phyloP scores from a whole-genome alignment of 1,140 invertebrate species.

The Druon quercuslanigerum region DNA sequence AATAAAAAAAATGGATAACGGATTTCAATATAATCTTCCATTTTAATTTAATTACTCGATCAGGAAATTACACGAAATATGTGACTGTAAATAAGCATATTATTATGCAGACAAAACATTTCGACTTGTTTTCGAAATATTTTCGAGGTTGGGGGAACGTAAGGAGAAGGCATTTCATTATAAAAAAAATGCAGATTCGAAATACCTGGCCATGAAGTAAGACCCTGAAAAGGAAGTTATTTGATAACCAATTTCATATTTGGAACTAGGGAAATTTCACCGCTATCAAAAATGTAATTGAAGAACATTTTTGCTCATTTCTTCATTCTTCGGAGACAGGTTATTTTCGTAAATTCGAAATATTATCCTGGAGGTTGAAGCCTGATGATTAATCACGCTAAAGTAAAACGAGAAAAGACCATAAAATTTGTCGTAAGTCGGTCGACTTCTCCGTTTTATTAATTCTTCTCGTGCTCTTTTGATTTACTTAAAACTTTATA shows the following conservation, averaged over 20 bases:
- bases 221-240: constrained; percentile 3
- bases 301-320: neutral
- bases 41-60: neutral
- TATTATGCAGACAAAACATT: neutral
- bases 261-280: constrained; percentile 3
- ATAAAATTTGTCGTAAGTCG: constrained; percentile 25
- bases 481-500: neutral
- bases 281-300: constrained; percentile 24
- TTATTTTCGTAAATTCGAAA: constrained; percentile 6
- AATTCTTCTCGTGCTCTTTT: neutral
- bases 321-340: neutral
- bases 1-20: neutral
- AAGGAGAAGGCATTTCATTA: neutral
- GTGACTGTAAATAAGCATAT: constrained; percentile 1
- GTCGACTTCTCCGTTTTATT: neutral
- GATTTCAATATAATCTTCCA: neutral
- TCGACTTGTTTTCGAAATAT: constrained; percentile 19
- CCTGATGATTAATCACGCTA: neutral
- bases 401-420: constrained; percentile 18
- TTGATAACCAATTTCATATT: neutral
- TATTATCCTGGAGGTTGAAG: neutral
- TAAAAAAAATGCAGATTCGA: constrained; percentile 13
- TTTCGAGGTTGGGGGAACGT: neutral
- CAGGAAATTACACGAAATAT: neutral
- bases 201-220: neutral